Base-by-base conservation (phyloP, 1,140 invertebrate species). In the Philopotamus ludificatus region DNA sequence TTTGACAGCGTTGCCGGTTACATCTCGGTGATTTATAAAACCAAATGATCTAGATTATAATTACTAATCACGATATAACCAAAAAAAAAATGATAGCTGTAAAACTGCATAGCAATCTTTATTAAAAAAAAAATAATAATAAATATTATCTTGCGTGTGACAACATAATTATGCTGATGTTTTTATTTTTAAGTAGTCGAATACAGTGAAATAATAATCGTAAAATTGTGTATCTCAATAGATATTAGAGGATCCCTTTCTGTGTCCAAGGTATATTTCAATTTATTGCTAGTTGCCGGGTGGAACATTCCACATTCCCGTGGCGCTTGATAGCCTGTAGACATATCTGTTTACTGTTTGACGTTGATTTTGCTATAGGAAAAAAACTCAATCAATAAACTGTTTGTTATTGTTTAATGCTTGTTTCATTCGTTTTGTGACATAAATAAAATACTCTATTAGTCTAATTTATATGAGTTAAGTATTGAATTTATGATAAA, bases 61-160 rank as follows among this genome's bases (percentile, higher is more conserved):
- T 60, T 70, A 70, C 68, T 70, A 70, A 70, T 70, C 68, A 70
- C 68, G 44, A 62, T 66, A 66, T 70, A 70, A 70, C 68, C 68
- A 70, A 70, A 62, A 57, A 69, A n/a, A 69, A 68, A 65, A 65
- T 67, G 59, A 70, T 70, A 70, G 67, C 67, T 70, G 68, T 70
- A 70, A n/a, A n/a, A 61, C 67, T 70, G 51, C 65, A 66, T 70
- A 70, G 68, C 68, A 64, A 63, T 55, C 68, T 64, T 63, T 49
- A 49, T 15, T n/a, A 49, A 16, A 49, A 16, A 53, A 53, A 57
- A 57, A 63, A 63, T 58, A 69, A 69, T 55, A 63, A 65, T 66
- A 70, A 66, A 39, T 42, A 63, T 66, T 64, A 61, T 70, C 64
- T 70, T 70, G 68, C 64, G 68, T 70, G 68, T 70, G 68, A 70